Percentiles rank a stretch among this genome's conserved stretches.
Conservation (phyloP, 2,113 vertebrate species). For the Coturnix japonica region DNA sequence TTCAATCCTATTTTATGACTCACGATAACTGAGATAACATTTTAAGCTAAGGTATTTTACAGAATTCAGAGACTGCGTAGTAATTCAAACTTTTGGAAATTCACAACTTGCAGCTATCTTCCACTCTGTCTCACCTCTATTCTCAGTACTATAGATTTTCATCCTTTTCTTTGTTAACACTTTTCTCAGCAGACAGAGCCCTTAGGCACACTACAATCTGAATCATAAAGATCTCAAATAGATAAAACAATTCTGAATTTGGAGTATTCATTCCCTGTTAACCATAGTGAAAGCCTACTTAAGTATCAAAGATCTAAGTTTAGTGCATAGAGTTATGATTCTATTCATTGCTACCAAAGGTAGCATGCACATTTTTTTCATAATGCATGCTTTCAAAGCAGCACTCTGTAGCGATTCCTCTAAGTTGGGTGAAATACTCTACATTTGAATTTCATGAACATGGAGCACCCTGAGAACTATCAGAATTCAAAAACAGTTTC, state of each 20-base stretch:
- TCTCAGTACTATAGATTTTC: constrained; percentile 8
- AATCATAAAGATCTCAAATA: not conserved
- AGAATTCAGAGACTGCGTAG: not conserved
- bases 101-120: not conserved
- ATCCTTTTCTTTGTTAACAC: not conserved
- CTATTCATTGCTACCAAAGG: not conserved
- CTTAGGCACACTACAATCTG: not conserved
- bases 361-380: not conserved
- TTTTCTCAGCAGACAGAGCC: not conserved
- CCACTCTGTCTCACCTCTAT: not conserved
- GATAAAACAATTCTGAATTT: not conserved
- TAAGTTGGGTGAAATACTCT: not conserved
- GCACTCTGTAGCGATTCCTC: not conserved
- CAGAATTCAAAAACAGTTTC: not conserved
- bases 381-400: not conserved
- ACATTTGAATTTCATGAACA: not conserved
- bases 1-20: constrained; percentile 1
- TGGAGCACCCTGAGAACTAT: not conserved
- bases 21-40: not conserved
- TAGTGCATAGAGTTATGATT: not conserved
- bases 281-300: not conserved
- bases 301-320: not conserved
- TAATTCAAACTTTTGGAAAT: constrained; percentile 12
- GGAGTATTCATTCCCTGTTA: not conserved
- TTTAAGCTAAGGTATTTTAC: constrained; percentile 18